Percentiles rank a stretch among this genome's conserved stretches.
Evolutionary conservation across 1,140 invertebrate genomes (phyloP).

Genomic region (Cataglyphis hispanica): DNA sequence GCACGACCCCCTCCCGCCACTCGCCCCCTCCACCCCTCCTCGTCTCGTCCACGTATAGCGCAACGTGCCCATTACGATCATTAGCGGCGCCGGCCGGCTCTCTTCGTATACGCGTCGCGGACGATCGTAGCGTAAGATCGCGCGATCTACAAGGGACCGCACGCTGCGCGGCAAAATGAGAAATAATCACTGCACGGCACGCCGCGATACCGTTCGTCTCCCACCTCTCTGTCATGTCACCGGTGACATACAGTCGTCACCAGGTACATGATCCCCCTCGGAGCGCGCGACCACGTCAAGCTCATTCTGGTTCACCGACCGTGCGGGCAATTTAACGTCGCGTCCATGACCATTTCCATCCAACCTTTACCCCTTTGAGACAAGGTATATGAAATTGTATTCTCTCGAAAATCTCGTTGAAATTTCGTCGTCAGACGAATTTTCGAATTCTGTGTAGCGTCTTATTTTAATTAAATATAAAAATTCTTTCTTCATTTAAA

Average conservation of each 20-base stretch:
- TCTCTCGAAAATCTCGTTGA: neutral
- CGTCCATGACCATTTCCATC: neutral
- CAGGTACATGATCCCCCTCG: slow-evolving; percentile 24
- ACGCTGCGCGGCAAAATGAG: slow-evolving; percentile 55
- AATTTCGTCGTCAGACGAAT: neutral
- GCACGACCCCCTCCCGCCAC: neutral
- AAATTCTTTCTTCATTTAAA: neutral
- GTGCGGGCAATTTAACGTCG: slow-evolving; percentile 5
- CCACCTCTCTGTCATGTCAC: slow-evolving; percentile 50
- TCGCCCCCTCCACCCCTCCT: too few species aligned
- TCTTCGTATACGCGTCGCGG: slow-evolving; percentile 26
- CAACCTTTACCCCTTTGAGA: neutral
- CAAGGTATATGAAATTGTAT: neutral
- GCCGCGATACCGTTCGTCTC: slow-evolving; percentile 42
- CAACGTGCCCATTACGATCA: slow-evolving; percentile 62
- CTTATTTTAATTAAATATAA: neutral
- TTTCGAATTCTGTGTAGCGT: too few species aligned
- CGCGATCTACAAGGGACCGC: slow-evolving; percentile 55
- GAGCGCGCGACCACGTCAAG: slow-evolving; percentile 17
- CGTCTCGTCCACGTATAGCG: slow-evolving; percentile 14
- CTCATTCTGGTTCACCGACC: slow-evolving; percentile 49
- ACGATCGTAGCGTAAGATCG: slow-evolving; percentile 14
- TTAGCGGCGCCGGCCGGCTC: slow-evolving; percentile 49
- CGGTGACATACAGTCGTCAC: slow-evolving; percentile 45
- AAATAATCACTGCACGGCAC: slow-evolving; percentile 35